These are phyloP conservation scores for Rhadina sibilatrix DNA, from an alignment of 2,113 vertebrate species.

Conservation along the genomic window DNA sequence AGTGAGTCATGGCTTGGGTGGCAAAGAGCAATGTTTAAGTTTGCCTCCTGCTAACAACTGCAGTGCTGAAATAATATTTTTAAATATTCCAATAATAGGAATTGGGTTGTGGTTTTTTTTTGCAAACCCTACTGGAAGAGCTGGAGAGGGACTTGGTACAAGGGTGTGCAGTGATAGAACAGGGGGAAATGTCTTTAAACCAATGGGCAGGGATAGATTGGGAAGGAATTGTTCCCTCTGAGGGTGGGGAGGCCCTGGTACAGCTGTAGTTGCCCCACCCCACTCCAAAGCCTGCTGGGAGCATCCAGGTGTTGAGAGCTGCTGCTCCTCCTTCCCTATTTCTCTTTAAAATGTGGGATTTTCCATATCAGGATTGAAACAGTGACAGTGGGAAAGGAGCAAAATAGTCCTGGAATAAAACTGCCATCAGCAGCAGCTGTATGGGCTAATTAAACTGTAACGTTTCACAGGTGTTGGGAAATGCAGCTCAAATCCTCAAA, in stretches of 20 bases:
- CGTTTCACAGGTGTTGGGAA: constrained; percentile 24
- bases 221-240: neutral
- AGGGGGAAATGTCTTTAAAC: neutral
- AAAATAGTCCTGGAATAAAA: constrained; percentile 17
- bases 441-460: constrained; percentile 15
- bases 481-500: neutral
- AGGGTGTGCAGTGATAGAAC: neutral
- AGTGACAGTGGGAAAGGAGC: neutral
- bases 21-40: neutral
- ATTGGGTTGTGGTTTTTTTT: too few species aligned
- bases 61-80: neutral
- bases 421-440: neutral
- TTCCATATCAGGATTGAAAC: neutral
- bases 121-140: neutral
- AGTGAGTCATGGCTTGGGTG: rapidly evolving
- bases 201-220: neutral
- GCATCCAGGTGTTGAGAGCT: neutral
- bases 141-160: neutral
- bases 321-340: neutral
- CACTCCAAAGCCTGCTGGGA: neutral
- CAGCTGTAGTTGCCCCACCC: neutral
- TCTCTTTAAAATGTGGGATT: neutral
- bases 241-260: neutral
- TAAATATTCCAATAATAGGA: neutral
- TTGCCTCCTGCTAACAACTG: neutral